Evolutionary conservation across 2,797 vertebrate species (phyloP).

Genomic region (Parauchenoglanis punctatus): DNA sequence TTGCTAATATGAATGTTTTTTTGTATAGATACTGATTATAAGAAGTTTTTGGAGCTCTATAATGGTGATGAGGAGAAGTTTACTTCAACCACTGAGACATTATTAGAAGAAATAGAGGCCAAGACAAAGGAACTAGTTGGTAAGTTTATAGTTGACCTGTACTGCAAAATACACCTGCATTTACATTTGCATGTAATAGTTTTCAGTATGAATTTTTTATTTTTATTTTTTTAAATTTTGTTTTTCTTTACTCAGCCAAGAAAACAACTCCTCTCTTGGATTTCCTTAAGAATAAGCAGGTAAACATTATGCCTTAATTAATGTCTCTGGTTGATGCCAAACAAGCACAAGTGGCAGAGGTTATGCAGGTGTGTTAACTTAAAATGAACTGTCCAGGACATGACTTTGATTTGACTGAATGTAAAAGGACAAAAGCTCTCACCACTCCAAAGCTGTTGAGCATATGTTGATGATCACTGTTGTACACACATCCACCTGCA

Average conservation of each 20-base stretch:
- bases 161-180: background rate
- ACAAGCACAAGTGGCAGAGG: background rate
- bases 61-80: conserved; percentile 93
- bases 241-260: conserved; percentile 79
- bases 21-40: conserved; percentile 90
- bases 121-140: conserved; percentile 95
- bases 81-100: conserved; percentile 92
- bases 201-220: too few relatives aligned
- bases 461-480: background rate
- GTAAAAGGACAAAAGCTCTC: background rate
- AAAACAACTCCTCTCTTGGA: conserved; percentile 96
- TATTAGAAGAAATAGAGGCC: conserved; percentile 96
- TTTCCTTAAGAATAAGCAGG: conserved; percentile 98
- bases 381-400: background rate
- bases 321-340: background rate
- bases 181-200: background rate
- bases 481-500: background rate
- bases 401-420: conserved; percentile 4
- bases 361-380: background rate
- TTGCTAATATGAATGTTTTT: conserved; percentile 1
- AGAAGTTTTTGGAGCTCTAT: conserved; percentile 93
- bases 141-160: conserved; percentile 63
- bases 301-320: conserved; percentile 64
- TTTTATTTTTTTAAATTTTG: background rate
- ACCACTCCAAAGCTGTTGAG: background rate